These are phyloP conservation scores for Caenorhabditis tropicalis DNA, from an alignment of 1,140 invertebrate species.

Conservation along the genomic window DNA sequence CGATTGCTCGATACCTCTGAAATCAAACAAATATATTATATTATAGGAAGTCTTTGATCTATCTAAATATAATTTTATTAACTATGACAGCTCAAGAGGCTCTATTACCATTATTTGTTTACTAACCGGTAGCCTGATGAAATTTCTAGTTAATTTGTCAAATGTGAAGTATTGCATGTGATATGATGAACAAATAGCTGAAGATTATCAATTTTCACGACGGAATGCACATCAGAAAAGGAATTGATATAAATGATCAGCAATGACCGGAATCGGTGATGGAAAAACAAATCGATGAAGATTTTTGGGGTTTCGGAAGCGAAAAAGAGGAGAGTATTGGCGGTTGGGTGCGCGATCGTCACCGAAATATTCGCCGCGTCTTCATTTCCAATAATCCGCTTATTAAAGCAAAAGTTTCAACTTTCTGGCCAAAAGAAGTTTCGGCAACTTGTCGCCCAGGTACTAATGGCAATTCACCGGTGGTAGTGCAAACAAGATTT, in stretches of 20 bases:
- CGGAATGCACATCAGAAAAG: not conserved
- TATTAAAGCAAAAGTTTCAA: constrained; percentile 41
- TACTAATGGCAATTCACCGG: constrained; percentile 16
- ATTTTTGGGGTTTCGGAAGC: not conserved
- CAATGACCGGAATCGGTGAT: not conserved
- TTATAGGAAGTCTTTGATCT: not conserved
- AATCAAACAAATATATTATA: constrained; percentile 50
- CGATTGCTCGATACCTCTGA: constrained; percentile 68
- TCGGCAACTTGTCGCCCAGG: constrained; percentile 9
- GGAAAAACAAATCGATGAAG: not conserved
- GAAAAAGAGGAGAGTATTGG: not conserved
- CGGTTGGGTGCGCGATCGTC: not conserved
- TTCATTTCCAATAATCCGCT: constrained; percentile 41
- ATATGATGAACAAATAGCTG: not conserved
- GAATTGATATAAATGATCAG: not conserved
- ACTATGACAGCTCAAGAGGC: not conserved
- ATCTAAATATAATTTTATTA: not conserved
- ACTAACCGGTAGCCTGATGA: constrained; percentile 39
- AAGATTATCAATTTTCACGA: not conserved
- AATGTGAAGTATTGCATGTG: constrained; percentile 42
- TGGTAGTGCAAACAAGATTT: constrained; percentile 29
- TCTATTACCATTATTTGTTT: constrained; percentile 7
- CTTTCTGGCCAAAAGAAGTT: constrained; percentile 38
- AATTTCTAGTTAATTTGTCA: constrained; percentile 31
- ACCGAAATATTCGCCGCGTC: constrained; percentile 29